Conservation (phyloP, 2,888 invertebrate genomes). For the Dioctria linearis region DNA sequence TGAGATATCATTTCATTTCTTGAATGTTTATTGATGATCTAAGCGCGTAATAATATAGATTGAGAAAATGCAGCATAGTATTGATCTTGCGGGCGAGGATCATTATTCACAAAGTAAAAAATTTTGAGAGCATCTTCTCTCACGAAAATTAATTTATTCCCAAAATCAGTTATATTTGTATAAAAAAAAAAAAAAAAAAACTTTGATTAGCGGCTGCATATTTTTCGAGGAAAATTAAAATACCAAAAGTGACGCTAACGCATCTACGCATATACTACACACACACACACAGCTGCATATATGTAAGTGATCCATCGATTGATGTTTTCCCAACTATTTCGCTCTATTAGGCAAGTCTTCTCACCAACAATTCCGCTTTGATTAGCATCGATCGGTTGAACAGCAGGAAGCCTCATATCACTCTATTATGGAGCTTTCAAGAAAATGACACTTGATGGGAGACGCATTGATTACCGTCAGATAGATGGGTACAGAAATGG, state of each 20-base stretch:
- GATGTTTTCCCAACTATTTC: slow-evolving; percentile 19
- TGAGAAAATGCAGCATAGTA: neutral
- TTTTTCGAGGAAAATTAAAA: slow-evolving; percentile 38
- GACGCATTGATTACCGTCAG: slow-evolving; percentile 16
- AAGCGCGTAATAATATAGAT: neutral
- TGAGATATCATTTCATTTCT: slow-evolving; percentile 37
- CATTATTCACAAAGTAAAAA: no score
- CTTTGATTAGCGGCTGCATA: slow-evolving; percentile 44
- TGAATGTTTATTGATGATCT: slow-evolving; percentile 36
- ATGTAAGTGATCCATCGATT: neutral
- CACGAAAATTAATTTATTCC: slow-evolving; percentile 36
- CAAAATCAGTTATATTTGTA: slow-evolving; percentile 41
- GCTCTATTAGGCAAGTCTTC: slow-evolving; percentile 30
- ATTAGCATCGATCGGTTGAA: slow-evolving; percentile 31
- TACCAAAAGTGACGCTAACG: slow-evolving; percentile 29
- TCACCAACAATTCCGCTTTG: slow-evolving; percentile 46
- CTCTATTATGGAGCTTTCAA: slow-evolving; percentile 39
- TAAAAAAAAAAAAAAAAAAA: neutral
- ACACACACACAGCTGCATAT: no score
- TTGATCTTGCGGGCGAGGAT: no score
- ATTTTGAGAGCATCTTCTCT: no score
- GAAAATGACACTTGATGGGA: slow-evolving; percentile 40
- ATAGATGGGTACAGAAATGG: slow-evolving; percentile 23
- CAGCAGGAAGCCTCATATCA: slow-evolving; percentile 19
- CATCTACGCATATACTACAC: neutral